These are phyloP conservation scores for Chelon labrosus DNA, from an alignment of 2,797 vertebrate genomes.

Conservation along the genomic window DNA sequence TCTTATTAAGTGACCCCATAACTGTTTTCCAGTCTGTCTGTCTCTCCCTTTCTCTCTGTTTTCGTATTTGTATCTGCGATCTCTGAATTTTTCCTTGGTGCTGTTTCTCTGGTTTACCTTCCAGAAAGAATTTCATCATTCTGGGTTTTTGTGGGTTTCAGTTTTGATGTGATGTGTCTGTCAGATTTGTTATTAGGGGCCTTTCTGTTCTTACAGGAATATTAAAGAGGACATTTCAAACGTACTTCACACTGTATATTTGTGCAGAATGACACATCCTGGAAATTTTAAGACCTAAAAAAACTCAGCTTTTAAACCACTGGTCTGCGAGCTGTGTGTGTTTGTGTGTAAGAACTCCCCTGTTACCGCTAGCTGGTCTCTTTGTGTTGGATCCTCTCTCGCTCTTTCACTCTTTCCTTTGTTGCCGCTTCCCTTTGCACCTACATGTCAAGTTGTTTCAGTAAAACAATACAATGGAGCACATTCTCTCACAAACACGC, in stretches of 20 bases:
- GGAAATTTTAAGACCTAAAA: slow-evolving; percentile 13
- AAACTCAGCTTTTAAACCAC: slow-evolving; percentile 4
- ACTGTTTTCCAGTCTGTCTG: not conserved
- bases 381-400: slow-evolving; percentile 45
- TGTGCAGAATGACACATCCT: slow-evolving; percentile 1
- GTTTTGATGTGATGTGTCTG: slow-evolving; percentile 10
- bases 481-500: slow-evolving; percentile 28
- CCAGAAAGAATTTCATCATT: slow-evolving; percentile 26
- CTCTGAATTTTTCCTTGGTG: not conserved
- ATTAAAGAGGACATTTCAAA: slow-evolving; percentile 17
- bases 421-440: slow-evolving; percentile 60
- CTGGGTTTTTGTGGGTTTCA: slow-evolving; percentile 31
- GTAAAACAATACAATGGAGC: slow-evolving; percentile 43
- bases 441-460: slow-evolving; percentile 60
- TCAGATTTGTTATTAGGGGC: slow-evolving; percentile 18
- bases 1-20: not conserved
- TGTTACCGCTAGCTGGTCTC: slow-evolving; percentile 38
- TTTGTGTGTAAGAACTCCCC: slow-evolving; percentile 21
- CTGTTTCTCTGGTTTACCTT: slow-evolving; percentile 9
- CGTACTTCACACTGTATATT: not conserved
- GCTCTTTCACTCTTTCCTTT: slow-evolving; percentile 48
- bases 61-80: not conserved
- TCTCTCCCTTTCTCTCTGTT: not conserved
- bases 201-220: slow-evolving; percentile 1
- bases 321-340: not conserved